Conservation (phyloP, 2,888 invertebrate genomes). For the Ormia ochracea region DNA sequence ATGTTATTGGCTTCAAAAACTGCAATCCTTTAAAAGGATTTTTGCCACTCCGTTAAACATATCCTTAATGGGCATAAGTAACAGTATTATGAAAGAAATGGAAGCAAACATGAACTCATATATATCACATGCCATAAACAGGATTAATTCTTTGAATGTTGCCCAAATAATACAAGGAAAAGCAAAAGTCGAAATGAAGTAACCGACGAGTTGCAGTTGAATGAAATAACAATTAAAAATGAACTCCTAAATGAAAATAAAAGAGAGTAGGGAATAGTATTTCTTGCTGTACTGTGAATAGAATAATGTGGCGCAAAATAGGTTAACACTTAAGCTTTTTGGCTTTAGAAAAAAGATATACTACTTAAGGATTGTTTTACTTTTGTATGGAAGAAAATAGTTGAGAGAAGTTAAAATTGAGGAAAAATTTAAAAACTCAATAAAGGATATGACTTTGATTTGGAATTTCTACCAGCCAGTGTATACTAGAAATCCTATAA, state of each 20-base stretch:
- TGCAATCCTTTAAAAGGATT: not conserved
- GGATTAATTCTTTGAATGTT: not conserved
- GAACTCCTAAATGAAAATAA: not conserved
- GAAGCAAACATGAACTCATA: not conserved
- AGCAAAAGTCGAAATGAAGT: not conserved
- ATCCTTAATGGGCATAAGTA: not conserved
- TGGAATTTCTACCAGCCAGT: no score
- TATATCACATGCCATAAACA: not conserved
- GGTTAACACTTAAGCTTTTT: slow-evolving; percentile 45
- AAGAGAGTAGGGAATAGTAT: not conserved
- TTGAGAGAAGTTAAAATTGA: not conserved
- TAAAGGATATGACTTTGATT: no score
- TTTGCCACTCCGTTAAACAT: not conserved
- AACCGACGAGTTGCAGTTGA: not conserved
- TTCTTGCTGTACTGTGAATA: not conserved
- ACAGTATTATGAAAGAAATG: not conserved
- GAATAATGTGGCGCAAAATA: slow-evolving; percentile 1
- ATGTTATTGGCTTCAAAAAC: slow-evolving; percentile 10
- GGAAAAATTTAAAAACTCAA: no score
- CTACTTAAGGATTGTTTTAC: slow-evolving; percentile 3
- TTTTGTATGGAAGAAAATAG: not conserved
- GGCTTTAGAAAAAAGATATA: slow-evolving; percentile 28
- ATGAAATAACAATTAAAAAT: not conserved
- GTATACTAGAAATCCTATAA: no score
- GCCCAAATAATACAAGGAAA: not conserved